Conservation (phyloP, 2,797 vertebrate species). For the Spinus pinus region DNA sequence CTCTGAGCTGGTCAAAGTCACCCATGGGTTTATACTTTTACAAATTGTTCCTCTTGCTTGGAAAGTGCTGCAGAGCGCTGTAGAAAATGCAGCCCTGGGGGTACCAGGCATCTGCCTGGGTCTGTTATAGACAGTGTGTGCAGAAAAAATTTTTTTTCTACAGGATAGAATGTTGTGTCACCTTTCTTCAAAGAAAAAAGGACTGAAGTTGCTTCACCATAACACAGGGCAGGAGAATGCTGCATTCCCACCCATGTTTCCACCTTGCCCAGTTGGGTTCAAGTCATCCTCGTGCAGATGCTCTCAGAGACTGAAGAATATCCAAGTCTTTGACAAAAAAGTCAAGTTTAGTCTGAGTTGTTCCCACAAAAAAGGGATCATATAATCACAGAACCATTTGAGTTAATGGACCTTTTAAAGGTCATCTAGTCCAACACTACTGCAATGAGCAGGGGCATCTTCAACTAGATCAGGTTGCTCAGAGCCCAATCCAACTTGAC, state of each 20-base stretch:
- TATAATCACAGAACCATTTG: too few species aligned
- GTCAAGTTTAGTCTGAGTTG: too few species aligned
- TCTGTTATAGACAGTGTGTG: not conserved
- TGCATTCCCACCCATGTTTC: accelerated
- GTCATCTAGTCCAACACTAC: not conserved
- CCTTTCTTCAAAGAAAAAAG: not conserved
- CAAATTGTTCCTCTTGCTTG: not conserved
- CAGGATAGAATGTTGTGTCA: not conserved
- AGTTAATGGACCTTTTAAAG: not conserved
- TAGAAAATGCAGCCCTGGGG: not conserved
- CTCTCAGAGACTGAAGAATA: too few species aligned
- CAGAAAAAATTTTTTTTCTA: too few species aligned
- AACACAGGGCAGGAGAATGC: not conserved
- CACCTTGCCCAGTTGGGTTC: not conserved
- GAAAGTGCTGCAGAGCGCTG: not conserved
- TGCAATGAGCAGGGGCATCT: not conserved
- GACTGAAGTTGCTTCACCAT: not conserved
- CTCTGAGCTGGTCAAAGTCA: not conserved
- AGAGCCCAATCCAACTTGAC: not conserved
- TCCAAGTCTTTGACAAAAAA: too few species aligned
- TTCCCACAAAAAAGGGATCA: too few species aligned
- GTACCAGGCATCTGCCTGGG: not conserved
- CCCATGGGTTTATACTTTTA: not conserved
- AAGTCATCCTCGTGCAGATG: too few species aligned
- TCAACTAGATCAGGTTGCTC: not conserved